Conservation (phyloP, 2,797 vertebrate species). For the Threskiornis aethiopicus region DNA sequence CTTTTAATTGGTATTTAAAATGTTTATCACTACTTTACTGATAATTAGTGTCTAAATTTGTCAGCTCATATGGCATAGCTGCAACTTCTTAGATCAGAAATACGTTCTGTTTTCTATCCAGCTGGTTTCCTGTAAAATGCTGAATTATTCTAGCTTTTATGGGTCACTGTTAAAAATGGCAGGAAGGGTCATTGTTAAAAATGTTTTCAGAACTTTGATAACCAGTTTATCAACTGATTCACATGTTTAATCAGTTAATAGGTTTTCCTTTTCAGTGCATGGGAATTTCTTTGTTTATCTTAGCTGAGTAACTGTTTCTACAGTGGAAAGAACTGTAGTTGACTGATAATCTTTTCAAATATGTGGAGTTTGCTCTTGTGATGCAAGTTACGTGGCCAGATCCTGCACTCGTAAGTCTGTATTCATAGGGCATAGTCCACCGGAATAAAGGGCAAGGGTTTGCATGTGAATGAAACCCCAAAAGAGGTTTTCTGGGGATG, state of each 20-base stretch:
- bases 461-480: not conserved
- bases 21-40: not conserved
- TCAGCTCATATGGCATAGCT: not conserved
- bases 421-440: not conserved
- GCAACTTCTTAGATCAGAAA: constrained; percentile 32
- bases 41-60: not conserved
- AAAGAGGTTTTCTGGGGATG: not conserved
- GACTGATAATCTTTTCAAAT: constrained; percentile 63
- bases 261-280: constrained; percentile 66
- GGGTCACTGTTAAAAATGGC: constrained; percentile 62
- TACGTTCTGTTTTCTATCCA: constrained; percentile 31
- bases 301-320: constrained; percentile 57
- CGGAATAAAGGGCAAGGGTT: not conserved
- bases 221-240: constrained; percentile 69
- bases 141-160: constrained; percentile 68
- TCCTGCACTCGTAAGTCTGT: not conserved
- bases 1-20: constrained; percentile 8
- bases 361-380: constrained; percentile 27
- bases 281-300: constrained; percentile 71
- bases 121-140: constrained; percentile 46
- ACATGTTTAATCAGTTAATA: constrained; percentile 72
- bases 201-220: constrained; percentile 72
- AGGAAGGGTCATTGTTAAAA: constrained; percentile 71
- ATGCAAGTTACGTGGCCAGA: not conserved
- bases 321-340: constrained; percentile 63